phyloP scores from a whole-genome alignment of 1,140 invertebrate species.

The Cardiocondyla obscurior region DNA sequence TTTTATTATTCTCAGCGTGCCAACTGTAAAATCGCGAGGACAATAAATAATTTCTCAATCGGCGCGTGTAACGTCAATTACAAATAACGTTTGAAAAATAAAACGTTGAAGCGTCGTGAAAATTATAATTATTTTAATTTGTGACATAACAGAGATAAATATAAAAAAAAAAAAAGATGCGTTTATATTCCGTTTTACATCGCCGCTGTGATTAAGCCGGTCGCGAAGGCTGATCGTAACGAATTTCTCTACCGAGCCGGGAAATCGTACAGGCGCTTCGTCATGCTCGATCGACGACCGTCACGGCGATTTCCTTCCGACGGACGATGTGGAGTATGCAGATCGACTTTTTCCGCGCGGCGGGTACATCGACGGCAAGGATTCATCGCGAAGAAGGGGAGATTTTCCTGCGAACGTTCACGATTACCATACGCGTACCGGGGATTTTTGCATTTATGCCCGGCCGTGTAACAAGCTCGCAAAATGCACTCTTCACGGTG shows the following conservation, averaged over 20 bases:
- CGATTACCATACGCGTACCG: slow-evolving; percentile 54
- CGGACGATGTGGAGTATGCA: slow-evolving; percentile 49
- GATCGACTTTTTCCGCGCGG: slow-evolving; percentile 51
- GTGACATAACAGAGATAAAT: background rate
- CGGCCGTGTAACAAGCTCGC: slow-evolving; percentile 35
- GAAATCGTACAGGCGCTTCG: slow-evolving; percentile 49
- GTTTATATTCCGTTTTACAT: background rate
- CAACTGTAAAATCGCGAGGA: background rate
- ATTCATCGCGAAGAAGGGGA: slow-evolving; percentile 28
- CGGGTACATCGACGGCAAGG: slow-evolving; percentile 13
- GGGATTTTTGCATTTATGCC: slow-evolving; percentile 49
- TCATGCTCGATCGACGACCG: slow-evolving; percentile 52
- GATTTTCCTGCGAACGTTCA: slow-evolving; percentile 46
- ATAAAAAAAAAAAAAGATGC: background rate
- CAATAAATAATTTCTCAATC: background rate
- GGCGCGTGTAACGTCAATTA: background rate
- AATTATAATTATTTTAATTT: background rate
- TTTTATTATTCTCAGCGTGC: background rate
- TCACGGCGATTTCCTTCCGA: slow-evolving; percentile 55
- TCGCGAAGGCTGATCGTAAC: slow-evolving; percentile 13
- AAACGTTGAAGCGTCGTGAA: background rate
- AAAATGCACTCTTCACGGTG: slow-evolving; percentile 40
- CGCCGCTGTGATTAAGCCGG: slow-evolving; percentile 5
- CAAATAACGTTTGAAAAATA: background rate
- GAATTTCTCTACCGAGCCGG: slow-evolving; percentile 39